Evolutionary conservation across 2,888 invertebrate species (phyloP).

Genomic region (Drosophila picticornis): DNA sequence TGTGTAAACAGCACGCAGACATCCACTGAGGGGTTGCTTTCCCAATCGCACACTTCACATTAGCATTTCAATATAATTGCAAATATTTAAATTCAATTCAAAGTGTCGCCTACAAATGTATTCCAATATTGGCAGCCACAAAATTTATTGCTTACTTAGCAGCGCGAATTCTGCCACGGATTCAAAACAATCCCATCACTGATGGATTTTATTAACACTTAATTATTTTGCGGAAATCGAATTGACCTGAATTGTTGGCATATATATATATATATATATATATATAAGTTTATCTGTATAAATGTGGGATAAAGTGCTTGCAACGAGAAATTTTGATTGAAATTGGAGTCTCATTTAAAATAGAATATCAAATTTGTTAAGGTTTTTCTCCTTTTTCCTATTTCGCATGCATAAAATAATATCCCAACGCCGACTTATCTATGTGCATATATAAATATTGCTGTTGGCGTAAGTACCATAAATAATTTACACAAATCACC

Average conservation of each 20-base stretch:
- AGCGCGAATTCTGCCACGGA: not conserved
- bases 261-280: not conserved
- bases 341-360: not conserved
- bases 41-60: conserved; percentile 29
- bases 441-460: conserved; percentile 10
- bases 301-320: not conserved
- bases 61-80: conserved; percentile 78
- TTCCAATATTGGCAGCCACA: conserved; percentile 16
- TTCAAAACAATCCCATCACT: not conserved
- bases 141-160: conserved; percentile 40
- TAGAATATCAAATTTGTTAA: not conserved
- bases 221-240: conserved; percentile 2
- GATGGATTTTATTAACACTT: conserved; percentile 12
- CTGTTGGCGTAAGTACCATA: conserved; percentile 11
- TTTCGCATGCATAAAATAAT: not conserved
- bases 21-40: conserved; percentile 2
- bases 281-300: too few species aligned
- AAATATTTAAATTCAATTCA: conserved; percentile 73
- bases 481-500: conserved; percentile 54
- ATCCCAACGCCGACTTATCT: not conserved
- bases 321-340: not conserved
- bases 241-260: not conserved
- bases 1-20: conserved; percentile 47
- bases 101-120: conserved; percentile 24
- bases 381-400: not conserved